Conservation (phyloP, 2,113 vertebrate genomes). For the Bos javanicus region DNA sequence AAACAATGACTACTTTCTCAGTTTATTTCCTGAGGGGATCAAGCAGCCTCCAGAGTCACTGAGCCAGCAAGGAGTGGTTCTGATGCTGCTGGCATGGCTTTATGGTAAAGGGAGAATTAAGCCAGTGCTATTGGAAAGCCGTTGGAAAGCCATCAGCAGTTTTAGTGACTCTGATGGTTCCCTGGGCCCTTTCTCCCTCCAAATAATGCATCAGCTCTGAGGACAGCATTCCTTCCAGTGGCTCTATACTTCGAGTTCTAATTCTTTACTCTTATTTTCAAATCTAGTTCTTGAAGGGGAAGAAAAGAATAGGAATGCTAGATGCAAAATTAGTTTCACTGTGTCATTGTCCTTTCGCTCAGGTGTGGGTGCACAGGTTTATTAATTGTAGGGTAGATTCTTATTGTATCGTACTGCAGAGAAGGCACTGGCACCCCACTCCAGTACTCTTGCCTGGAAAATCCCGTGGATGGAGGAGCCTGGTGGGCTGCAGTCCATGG, state of each 20-base stretch:
- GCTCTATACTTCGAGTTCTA: neutral
- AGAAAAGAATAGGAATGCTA: neutral
- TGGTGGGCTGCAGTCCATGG: too few species aligned
- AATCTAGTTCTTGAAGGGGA: neutral
- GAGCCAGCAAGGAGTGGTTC: neutral
- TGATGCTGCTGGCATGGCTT: neutral
- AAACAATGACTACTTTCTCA: neutral
- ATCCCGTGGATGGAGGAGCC: too few species aligned
- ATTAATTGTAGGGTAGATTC: neutral
- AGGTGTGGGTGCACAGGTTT: neutral
- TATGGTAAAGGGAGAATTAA: neutral
- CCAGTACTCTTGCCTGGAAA: too few species aligned
- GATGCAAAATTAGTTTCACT: neutral
- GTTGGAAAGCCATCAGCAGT: neutral
- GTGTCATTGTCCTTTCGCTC: neutral
- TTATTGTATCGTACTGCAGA: neutral
- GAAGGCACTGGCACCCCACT: too few species aligned
- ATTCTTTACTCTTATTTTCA: neutral
- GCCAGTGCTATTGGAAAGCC: neutral
- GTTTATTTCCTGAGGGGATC: neutral
- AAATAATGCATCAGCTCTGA: neutral
- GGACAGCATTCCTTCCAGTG: neutral
- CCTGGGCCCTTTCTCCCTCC: neutral
- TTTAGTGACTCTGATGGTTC: neutral
- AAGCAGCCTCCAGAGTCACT: neutral